These are phyloP conservation scores for Agrochola lychnidis DNA, from an alignment of 2,888 invertebrate genomes.

Conservation along the genomic window DNA sequence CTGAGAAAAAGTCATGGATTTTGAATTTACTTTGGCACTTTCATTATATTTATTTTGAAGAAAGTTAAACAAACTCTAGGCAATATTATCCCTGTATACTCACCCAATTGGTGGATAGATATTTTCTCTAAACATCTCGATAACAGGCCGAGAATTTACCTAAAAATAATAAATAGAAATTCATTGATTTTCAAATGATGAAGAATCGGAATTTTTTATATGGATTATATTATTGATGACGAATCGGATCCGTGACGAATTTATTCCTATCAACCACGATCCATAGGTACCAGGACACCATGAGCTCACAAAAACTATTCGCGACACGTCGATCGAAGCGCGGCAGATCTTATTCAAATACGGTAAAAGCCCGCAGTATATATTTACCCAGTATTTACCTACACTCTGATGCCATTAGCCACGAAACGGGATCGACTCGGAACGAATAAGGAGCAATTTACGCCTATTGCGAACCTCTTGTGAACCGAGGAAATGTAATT, in stretches of 20 bases:
- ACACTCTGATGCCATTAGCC: conserved; percentile 67
- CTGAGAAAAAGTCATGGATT: background rate
- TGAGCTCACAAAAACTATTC: conserved; percentile 53
- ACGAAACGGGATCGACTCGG: conserved; percentile 63
- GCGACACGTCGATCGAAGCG: conserved; percentile 59
- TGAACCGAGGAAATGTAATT: conserved; percentile 57
- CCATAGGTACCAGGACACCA: conserved; percentile 38
- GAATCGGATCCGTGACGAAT: background rate
- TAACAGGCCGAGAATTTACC: background rate
- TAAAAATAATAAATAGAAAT: background rate
- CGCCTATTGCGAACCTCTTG: conserved; percentile 65
- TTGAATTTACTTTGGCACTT: background rate
- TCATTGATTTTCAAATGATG: background rate
- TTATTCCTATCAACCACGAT: background rate
- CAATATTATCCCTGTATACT: background rate
- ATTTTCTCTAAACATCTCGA: background rate
- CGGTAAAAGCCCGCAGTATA: conserved; percentile 75
- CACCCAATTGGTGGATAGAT: background rate
- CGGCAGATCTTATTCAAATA: conserved; percentile 76
- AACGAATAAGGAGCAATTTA: conserved; percentile 69
- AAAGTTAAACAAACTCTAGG: background rate
- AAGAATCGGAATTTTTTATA: background rate
- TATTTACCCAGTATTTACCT: conserved; percentile 63
- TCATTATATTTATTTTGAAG: background rate
- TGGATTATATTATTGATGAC: background rate